Evolutionary conservation across 1,140 invertebrate species (phyloP).

Genomic region (Dinothrombium tinctorium): DNA sequence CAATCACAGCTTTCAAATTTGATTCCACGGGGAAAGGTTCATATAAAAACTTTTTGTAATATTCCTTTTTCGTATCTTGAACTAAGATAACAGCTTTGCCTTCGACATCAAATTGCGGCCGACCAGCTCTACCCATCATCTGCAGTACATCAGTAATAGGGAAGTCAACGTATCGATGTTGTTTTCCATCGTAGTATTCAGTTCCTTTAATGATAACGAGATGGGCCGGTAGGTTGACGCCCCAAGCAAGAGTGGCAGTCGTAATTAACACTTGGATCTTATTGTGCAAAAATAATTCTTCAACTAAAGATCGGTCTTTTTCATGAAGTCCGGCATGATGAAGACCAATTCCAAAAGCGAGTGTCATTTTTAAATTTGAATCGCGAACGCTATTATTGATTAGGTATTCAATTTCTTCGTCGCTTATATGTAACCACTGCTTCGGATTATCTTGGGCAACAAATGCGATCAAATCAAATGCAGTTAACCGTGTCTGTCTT

Average conservation of each 20-base stretch:
- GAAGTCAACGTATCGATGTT: conserved; percentile 72
- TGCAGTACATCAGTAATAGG: conserved; percentile 87
- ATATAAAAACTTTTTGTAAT: conserved; percentile 97
- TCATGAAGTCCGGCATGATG: conserved; percentile 93
- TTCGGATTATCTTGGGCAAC: conserved; percentile 70
- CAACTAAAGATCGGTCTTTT: conserved; percentile 63
- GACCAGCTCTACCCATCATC: conserved; percentile 95
- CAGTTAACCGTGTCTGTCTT: conserved; percentile 85
- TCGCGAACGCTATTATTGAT: conserved; percentile 40
- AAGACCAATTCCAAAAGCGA: conserved; percentile 91
- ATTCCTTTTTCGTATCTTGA: conserved; percentile 94
- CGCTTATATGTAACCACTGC: conserved; percentile 75
- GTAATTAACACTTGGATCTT: conserved; percentile 97
- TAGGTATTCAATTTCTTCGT: conserved; percentile 39
- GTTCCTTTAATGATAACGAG: conserved; percentile 60
- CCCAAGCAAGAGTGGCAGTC: conserved; percentile 80
- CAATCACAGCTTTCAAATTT: conserved; percentile 59
- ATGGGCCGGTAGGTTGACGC: conserved; percentile 92
- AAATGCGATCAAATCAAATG: conserved; percentile 81
- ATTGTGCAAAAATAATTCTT: conserved; percentile 84
- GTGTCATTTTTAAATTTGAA: conserved; percentile 68
- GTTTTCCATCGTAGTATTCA: conserved; percentile 94
- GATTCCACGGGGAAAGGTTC: conserved; percentile 99
- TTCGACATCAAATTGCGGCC: conserved; percentile 83
- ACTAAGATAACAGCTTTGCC: conserved; percentile 90